phyloP scores from a whole-genome alignment of 2,113 vertebrate species.

The Mesocricetus auratus region DNA sequence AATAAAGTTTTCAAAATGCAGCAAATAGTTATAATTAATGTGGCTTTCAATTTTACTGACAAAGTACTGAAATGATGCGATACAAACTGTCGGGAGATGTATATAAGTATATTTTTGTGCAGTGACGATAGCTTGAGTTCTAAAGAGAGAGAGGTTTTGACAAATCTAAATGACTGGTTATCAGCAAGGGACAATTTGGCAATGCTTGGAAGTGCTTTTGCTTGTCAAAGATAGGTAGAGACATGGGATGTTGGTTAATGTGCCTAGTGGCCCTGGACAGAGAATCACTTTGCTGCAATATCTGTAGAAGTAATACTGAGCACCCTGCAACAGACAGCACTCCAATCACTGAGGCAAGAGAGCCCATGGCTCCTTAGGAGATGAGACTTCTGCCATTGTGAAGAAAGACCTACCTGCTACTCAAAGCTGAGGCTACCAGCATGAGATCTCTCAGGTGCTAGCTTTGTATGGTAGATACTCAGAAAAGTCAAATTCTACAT shows the following conservation, averaged over 20 bases:
- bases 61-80: conserved; percentile 15
- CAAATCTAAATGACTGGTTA: not conserved
- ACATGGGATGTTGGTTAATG: too few species aligned
- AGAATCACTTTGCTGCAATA: not conserved
- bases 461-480: fast-evolving
- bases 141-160: not conserved
- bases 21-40: not conserved
- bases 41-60: conserved; percentile 49
- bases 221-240: fast-evolving
- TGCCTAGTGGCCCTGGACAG: not conserved
- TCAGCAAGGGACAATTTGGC: not conserved
- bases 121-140: conserved; percentile 12
- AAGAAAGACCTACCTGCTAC: not conserved
- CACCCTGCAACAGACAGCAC: fast-evolving
- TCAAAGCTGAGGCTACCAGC: not conserved
- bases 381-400: not conserved
- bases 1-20: not conserved
- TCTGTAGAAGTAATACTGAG: fast-evolving
- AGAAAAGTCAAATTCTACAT: not conserved
- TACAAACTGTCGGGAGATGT: not conserved
- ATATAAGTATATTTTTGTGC: not conserved
- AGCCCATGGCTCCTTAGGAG: fast-evolving
- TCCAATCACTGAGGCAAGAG: fast-evolving
- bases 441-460: not conserved
- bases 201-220: not conserved